These are phyloP conservation scores for Tyrannus savana DNA, from an alignment of 2,113 vertebrate genomes.

Conservation along the genomic window DNA sequence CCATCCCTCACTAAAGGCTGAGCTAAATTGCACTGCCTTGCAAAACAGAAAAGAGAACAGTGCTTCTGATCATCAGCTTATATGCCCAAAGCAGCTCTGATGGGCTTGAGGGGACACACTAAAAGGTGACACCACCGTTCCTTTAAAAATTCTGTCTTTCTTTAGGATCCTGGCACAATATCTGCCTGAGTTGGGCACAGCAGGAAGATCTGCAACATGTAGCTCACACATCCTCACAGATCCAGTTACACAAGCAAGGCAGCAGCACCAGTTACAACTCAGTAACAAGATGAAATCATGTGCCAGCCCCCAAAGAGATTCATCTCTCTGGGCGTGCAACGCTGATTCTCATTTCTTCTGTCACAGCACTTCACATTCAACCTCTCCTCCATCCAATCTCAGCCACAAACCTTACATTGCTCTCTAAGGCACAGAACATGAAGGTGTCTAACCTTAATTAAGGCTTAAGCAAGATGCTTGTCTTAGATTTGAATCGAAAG, in stretches of 20 bases:
- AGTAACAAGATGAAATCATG: neutral
- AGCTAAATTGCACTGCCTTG: neutral
- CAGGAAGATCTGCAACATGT: neutral
- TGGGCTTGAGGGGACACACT: neutral
- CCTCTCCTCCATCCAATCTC: neutral
- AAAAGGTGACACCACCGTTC: neutral
- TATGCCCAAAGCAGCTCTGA: neutral
- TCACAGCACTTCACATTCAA: neutral
- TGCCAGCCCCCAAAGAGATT: neutral
- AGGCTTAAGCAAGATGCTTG: conserved; percentile 7
- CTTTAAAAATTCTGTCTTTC: neutral
- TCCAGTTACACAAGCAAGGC: neutral
- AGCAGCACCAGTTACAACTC: neutral
- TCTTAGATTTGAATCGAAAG: neutral
- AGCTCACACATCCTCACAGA: neutral
- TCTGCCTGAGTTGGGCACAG: neutral
- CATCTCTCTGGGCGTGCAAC: neutral
- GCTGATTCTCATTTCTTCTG: neutral
- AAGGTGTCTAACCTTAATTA: conserved; percentile 25
- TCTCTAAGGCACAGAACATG: neutral
- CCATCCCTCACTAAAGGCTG: neutral
- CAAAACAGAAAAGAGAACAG: neutral
- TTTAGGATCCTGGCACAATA: neutral
- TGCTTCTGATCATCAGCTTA: neutral
- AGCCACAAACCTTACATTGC: neutral